Conservation (phyloP, 2,888 invertebrate genomes). For the Sarcophaga carnaria region DNA sequence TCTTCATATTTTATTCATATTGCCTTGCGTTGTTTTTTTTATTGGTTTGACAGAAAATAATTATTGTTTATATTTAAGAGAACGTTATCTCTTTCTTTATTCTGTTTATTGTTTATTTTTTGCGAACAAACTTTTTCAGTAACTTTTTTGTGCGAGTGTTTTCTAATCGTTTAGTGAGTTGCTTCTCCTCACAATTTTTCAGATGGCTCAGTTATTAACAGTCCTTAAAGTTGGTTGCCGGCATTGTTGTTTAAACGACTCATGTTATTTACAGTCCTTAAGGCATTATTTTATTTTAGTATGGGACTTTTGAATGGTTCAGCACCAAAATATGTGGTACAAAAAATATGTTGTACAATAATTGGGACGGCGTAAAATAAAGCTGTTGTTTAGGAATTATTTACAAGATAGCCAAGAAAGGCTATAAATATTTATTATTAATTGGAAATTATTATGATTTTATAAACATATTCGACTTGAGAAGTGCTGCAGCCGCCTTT, state of each 20-base stretch:
- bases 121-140: constrained; percentile 50
- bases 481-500: too few relatives aligned
- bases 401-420: neutral
- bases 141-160: constrained; percentile 20
- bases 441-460: too few relatives aligned
- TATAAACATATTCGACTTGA: too few relatives aligned
- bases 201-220: too few relatives aligned
- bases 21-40: constrained; percentile 1
- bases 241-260: neutral
- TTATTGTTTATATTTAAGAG: constrained; percentile 62
- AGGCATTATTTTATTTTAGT: neutral
- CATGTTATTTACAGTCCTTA: neutral
- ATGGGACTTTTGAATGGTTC: neutral
- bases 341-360: neutral
- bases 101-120: neutral
- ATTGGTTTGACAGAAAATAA: neutral
- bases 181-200: constrained; percentile 15
- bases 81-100: constrained; percentile 8
- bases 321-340: too few relatives aligned
- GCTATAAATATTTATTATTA: neutral
- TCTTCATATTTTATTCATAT: neutral
- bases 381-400: neutral
- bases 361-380: neutral
- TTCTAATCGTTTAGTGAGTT: neutral
- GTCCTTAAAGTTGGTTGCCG: too few relatives aligned